Conservation (phyloP, 2,113 vertebrate genomes). For the Hippocampus mohnikei region DNA sequence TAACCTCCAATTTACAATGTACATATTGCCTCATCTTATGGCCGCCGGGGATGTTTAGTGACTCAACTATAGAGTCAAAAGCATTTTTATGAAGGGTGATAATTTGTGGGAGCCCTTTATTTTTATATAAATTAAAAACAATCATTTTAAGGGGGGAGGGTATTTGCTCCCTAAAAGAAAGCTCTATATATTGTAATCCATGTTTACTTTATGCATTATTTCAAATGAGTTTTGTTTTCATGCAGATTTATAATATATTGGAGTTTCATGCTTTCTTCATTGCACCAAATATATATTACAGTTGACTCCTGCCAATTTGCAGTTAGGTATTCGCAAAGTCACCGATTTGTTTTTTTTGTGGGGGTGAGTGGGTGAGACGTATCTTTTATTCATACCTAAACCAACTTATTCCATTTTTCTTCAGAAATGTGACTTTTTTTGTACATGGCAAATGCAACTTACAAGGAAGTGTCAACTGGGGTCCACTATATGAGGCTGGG, state of each 20-base stretch:
- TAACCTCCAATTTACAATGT: background rate
- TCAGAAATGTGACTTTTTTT: too few species aligned
- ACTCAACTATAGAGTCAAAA: background rate
- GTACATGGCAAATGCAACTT: too few species aligned
- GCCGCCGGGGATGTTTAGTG: background rate
- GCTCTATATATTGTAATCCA: background rate
- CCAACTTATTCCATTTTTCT: too few species aligned
- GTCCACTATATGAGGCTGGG: background rate
- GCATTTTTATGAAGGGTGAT: background rate
- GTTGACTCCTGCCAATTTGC: too few species aligned
- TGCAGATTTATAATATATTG: too few species aligned
- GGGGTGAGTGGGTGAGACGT: too few species aligned
- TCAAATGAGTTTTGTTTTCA: background rate
- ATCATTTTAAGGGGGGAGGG: background rate
- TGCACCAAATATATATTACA: too few species aligned
- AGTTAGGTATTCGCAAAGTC: too few species aligned
- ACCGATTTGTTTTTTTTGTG: too few species aligned
- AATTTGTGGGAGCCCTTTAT: background rate
- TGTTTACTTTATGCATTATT: background rate
- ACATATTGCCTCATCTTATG: background rate
- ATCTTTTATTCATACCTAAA: too few species aligned
- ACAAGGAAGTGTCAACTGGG: background rate
- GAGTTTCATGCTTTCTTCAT: too few species aligned
- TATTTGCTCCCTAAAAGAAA: background rate
- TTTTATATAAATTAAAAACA: background rate